These are phyloP conservation scores for Anoplopoma fimbria DNA, from an alignment of 2,113 vertebrate species.

Conservation along the genomic window DNA sequence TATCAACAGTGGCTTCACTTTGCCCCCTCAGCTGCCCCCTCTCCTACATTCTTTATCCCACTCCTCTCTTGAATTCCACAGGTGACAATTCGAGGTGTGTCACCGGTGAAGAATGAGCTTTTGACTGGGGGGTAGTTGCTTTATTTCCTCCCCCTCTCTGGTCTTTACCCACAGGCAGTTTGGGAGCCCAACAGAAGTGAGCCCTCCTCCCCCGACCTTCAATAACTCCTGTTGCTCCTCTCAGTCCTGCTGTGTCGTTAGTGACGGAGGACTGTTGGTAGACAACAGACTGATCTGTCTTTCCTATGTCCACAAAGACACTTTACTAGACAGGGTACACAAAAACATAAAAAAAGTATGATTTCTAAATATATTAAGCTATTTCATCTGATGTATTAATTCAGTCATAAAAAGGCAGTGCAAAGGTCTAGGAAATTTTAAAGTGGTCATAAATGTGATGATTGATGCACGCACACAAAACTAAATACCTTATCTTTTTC, in stretches of 20 bases:
- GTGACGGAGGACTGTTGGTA: neutral
- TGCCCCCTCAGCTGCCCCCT: slow-evolving; percentile 3
- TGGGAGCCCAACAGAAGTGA: neutral
- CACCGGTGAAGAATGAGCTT: slow-evolving; percentile 58
- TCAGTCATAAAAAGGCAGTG: neutral
- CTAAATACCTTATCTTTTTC: neutral
- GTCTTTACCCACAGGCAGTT: slow-evolving; percentile 11
- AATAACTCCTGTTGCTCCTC: slow-evolving; percentile 2
- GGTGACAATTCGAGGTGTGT: slow-evolving; percentile 59
- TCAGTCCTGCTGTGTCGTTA: slow-evolving; percentile 8
- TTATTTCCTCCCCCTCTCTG: slow-evolving; percentile 2
- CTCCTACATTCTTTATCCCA: slow-evolving; percentile 37
- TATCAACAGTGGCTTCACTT: slow-evolving; percentile 42
- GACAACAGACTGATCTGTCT: slow-evolving; percentile 11
- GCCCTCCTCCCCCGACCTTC: neutral
- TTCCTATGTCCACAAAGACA: neutral
- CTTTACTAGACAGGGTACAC: neutral
- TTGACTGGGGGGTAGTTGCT: neutral
- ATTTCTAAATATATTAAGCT: neutral
- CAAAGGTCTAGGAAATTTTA: neutral
- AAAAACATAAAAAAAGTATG: neutral
- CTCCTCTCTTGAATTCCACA: slow-evolving; percentile 40
- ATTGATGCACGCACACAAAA: neutral
- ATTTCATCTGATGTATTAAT: neutral
- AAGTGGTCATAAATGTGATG: neutral